Percentiles rank a stretch among this genome's conserved stretches.
These are phyloP conservation scores for Temnopleurus reevesii DNA, from an alignment of 53 echinoderm and acorn worm species.

Conservation along the genomic window DNA sequence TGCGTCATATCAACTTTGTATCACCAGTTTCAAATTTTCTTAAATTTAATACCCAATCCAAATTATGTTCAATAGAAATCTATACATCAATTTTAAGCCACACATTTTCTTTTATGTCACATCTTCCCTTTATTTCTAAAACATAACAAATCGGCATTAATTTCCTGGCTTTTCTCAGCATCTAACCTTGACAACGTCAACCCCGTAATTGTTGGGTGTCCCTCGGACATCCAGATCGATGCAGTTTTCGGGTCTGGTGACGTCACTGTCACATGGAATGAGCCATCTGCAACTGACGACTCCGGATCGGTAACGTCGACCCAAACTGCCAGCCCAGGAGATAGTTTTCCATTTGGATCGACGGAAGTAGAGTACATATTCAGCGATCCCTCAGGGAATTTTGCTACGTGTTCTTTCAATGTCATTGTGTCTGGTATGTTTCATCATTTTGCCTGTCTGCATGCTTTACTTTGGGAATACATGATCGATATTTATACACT, in stretches of 20 bases:
- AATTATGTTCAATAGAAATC: too few species aligned
- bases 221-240: conserved; percentile 43
- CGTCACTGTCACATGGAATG: conserved; percentile 42
- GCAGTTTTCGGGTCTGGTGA: conserved; percentile 5
- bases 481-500: too few species aligned
- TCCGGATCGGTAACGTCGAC: conserved; percentile 34
- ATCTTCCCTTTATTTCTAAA: not conserved
- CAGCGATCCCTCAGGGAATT: conserved; percentile 72
- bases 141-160: not conserved
- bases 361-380: conserved; percentile 66
- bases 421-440: conserved; percentile 60
- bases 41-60: too few species aligned
- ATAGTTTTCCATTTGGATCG: conserved; percentile 59
- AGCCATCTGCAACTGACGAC: conserved; percentile 53
- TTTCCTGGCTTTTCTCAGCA: not conserved
- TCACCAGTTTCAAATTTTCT: too few species aligned
- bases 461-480: too few species aligned
- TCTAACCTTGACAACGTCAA: conserved; percentile 27
- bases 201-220: conserved; percentile 54
- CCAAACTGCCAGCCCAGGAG: conserved; percentile 59
- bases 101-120: too few species aligned
- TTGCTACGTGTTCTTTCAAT: conserved; percentile 65
- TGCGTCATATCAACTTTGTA: too few species aligned
- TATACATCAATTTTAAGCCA: too few species aligned
- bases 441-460: too few species aligned